These are phyloP conservation scores for Coptotermes formosanus DNA, from an alignment of 1,140 invertebrate genomes.

Conservation along the genomic window DNA sequence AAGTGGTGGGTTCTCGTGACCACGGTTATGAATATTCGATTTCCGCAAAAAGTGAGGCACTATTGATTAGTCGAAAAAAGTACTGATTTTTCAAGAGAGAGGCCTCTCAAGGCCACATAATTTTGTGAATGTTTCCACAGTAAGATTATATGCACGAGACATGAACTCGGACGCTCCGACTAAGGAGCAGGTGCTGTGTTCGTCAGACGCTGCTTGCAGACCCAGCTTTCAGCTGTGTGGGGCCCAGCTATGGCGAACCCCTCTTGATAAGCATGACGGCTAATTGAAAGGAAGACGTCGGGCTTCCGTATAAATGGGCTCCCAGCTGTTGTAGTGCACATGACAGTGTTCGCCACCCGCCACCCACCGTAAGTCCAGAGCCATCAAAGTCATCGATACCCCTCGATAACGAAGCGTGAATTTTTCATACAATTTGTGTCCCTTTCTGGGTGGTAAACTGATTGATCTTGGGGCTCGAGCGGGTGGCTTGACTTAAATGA, in stretches of 20 bases:
- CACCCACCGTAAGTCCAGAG: neutral
- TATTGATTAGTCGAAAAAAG: too few relatives aligned
- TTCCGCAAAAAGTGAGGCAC: too few relatives aligned
- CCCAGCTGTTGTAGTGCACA: neutral
- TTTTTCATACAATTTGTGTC: slow-evolving; percentile 3
- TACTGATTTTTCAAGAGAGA: too few relatives aligned
- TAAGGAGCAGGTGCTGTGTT: neutral
- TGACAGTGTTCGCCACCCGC: neutral
- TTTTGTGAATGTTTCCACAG: too few relatives aligned
- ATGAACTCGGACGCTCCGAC: too few relatives aligned
- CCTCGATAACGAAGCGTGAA: slow-evolving; percentile 2
- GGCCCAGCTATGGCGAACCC: neutral
- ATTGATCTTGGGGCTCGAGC: neutral
- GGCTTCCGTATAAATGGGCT: neutral
- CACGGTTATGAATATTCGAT: too few relatives aligned
- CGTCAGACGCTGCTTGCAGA: neutral
- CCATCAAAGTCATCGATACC: slow-evolving; percentile 3
- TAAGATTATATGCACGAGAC: too few relatives aligned
- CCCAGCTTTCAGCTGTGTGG: neutral
- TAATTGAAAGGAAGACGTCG: neutral
- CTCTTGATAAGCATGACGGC: neutral
- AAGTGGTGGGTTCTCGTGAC: too few relatives aligned
- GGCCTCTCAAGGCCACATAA: too few relatives aligned
- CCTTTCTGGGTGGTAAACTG: slow-evolving; percentile 2
- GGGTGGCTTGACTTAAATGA: neutral